These are phyloP conservation scores for Laterallus jamaicensis DNA, from an alignment of 2,113 vertebrate genomes.

Conservation along the genomic window DNA sequence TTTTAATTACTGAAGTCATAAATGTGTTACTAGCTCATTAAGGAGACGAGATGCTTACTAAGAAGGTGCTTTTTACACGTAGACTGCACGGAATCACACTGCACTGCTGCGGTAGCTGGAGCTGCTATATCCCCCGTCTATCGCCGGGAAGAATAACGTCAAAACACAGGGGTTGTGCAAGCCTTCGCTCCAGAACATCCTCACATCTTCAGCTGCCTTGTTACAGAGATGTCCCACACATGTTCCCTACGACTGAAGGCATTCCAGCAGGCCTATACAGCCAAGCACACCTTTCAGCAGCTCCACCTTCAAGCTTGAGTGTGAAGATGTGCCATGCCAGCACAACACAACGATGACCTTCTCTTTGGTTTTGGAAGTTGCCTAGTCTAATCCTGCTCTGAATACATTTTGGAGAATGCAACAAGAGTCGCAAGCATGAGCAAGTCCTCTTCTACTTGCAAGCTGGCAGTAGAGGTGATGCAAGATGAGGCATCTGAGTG, in stretches of 20 bases:
- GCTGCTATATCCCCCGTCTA: neutral
- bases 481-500: neutral
- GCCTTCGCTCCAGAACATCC: neutral
- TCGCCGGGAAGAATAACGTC: fast-evolving
- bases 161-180: neutral
- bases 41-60: neutral
- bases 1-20: neutral
- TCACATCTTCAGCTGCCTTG: neutral
- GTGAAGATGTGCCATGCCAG: fast-evolving
- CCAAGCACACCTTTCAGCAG: neutral
- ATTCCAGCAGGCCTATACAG: neutral
- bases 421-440: fast-evolving
- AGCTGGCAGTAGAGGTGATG: neutral
- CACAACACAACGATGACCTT: fast-evolving
- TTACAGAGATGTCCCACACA: fast-evolving
- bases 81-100: neutral
- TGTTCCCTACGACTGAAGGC: neutral
- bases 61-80: neutral
- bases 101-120: neutral
- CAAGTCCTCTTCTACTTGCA: neutral
- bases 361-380: neutral
- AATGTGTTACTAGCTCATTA: neutral
- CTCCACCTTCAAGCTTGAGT: neutral
- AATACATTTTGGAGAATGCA: fast-evolving
- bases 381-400: neutral